Evolutionary conservation across 2,797 vertebrate genomes (phyloP).

Genomic region (Remorina albescens): DNA sequence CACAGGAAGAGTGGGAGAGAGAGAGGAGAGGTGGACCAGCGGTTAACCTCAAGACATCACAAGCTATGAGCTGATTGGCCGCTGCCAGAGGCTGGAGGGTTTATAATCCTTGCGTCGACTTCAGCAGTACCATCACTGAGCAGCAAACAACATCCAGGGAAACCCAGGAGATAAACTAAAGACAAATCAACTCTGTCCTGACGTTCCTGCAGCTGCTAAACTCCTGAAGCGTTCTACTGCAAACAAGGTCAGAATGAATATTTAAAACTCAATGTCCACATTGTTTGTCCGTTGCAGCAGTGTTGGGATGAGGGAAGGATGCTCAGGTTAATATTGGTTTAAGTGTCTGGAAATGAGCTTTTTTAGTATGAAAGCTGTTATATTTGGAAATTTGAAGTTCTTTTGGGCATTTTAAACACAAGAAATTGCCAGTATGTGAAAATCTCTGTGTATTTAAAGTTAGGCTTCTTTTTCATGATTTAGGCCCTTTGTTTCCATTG

Average conservation of each 20-base stretch:
- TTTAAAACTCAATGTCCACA: background rate
- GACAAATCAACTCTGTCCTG: slow-evolving; percentile 23
- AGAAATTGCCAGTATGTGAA: background rate
- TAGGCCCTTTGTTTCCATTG: background rate
- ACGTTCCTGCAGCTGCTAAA: slow-evolving; percentile 28
- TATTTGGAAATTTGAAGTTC: background rate
- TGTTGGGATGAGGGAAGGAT: slow-evolving; percentile 1
- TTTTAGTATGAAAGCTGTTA: background rate
- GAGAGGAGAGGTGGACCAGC: slow-evolving; percentile 80
- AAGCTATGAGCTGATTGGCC: slow-evolving; percentile 76
- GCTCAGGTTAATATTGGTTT: background rate
- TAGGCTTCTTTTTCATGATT: slow-evolving; percentile 1
- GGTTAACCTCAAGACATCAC: slow-evolving; percentile 87
- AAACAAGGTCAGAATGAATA: slow-evolving; percentile 64
- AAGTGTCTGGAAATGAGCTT: slow-evolving; percentile 7
- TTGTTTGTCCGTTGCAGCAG: slow-evolving; percentile 3
- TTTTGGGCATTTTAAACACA: slow-evolving; percentile 3
- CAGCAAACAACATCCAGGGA: slow-evolving; percentile 57
- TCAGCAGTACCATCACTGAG: slow-evolving; percentile 70
- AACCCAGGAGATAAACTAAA: slow-evolving; percentile 66
- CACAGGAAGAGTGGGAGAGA: slow-evolving; percentile 89
- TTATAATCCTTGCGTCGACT: slow-evolving; percentile 78
- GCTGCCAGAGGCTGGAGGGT: slow-evolving; percentile 64
- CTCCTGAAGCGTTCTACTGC: slow-evolving; percentile 38
- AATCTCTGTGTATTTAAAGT: background rate